Conservation (phyloP, 2,797 vertebrate species). For the Muscicapa striata region DNA sequence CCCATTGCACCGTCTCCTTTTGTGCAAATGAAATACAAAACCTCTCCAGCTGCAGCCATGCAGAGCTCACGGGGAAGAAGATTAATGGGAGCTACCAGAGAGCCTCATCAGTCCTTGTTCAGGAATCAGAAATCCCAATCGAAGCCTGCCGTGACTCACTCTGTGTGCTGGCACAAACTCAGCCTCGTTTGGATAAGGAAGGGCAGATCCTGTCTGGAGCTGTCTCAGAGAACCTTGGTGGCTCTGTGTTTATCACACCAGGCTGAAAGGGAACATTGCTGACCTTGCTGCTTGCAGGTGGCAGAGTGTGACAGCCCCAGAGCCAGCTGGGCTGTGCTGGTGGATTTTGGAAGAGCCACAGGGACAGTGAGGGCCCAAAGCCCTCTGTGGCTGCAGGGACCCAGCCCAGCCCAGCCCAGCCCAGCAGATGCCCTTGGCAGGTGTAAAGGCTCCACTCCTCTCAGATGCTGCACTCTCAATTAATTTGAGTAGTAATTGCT, state of each 20-base stretch:
- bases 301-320: rapidly evolving
- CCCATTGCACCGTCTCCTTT: neutral
- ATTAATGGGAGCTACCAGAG: constrained; percentile 28
- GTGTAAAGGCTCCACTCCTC: neutral
- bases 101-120: constrained; percentile 44
- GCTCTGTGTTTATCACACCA: neutral
- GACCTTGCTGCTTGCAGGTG: neutral
- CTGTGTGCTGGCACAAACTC: neutral
- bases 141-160: constrained; percentile 1
- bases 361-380: neutral
- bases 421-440: neutral
- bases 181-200: neutral
- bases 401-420: neutral
- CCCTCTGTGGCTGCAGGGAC: neutral
- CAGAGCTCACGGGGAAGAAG: neutral
- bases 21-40: constrained; percentile 20
- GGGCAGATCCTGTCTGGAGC: neutral
- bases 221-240: neutral
- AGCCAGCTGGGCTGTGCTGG: rapidly evolving
- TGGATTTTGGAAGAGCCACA: neutral
- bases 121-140: constrained; percentile 24
- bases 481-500: neutral
- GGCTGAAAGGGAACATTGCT: neutral
- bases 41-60: neutral
- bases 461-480: neutral